Conservation (phyloP, 1,140 invertebrate genomes). For the Thaumatotibia leucotreta region DNA sequence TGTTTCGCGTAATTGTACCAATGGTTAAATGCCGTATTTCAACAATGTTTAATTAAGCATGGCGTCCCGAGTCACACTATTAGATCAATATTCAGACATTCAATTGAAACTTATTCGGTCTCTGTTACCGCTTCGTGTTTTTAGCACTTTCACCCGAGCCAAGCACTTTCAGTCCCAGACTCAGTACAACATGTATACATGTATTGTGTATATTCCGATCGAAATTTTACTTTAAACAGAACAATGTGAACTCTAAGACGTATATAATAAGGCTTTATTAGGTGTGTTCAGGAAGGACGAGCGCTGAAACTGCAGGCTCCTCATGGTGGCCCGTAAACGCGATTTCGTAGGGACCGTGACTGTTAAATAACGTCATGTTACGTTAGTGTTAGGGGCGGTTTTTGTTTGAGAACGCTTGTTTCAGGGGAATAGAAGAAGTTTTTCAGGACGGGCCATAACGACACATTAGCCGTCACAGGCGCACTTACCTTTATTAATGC, state of each 20-base stretch:
- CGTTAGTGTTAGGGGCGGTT: conserved; percentile 20
- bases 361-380: conserved; percentile 31
- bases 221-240: conserved; percentile 24
- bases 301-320: conserved; percentile 40
- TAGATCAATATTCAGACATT: neutral
- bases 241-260: conserved; percentile 20
- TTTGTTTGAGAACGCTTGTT: conserved; percentile 27
- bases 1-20: no score
- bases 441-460: conserved; percentile 66
- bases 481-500: conserved; percentile 68
- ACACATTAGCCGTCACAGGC: conserved; percentile 63
- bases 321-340: conserved; percentile 40
- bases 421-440: conserved; percentile 54
- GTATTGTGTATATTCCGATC: conserved; percentile 26
- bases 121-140: conserved; percentile 26
- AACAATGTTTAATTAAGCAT: no score
- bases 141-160: conserved; percentile 33
- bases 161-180: conserved; percentile 35
- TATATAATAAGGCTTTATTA: conserved; percentile 34
- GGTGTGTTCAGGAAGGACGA: conserved; percentile 14
- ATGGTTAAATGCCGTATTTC: no score
- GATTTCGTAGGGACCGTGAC: conserved; percentile 18
- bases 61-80: neutral
- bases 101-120: conserved; percentile 14
- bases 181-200: conserved; percentile 17